Evolutionary conservation across 2,797 vertebrate genomes (phyloP).

Genomic region (Sebastes nivosus): DNA sequence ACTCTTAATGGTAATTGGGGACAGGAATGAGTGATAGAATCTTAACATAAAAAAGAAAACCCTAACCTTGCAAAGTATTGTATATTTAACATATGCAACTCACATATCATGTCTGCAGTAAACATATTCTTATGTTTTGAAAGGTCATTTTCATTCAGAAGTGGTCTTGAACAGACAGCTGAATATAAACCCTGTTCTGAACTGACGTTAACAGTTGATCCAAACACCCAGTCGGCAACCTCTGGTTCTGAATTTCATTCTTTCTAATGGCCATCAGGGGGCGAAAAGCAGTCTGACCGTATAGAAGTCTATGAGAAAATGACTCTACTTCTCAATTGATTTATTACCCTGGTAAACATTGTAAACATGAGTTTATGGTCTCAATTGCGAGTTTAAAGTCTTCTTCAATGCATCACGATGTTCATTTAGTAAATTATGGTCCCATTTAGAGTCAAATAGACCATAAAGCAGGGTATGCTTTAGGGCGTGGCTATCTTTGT

Average conservation of each 20-base stretch:
- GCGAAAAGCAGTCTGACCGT: too few species aligned
- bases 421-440: too few species aligned
- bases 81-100: neutral
- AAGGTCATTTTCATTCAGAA: neutral
- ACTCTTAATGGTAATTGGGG: neutral
- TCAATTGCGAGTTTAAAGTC: too few species aligned
- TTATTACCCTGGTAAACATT: too few species aligned
- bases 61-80: neutral
- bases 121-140: neutral
- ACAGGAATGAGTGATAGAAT: neutral
- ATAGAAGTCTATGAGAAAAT: too few species aligned
- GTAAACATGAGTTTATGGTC: too few species aligned
- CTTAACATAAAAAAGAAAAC: neutral
- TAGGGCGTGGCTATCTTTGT: too few species aligned
- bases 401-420: too few species aligned
- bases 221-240: neutral
- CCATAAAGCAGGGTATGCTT: too few species aligned
- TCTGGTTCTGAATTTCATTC: neutral
- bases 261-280: too few species aligned
- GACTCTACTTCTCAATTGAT: too few species aligned
- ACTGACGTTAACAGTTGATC: neutral
- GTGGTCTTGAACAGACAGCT: neutral
- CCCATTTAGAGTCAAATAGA: too few species aligned
- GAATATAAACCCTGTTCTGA: neutral
- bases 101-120: neutral